These are phyloP conservation scores for Lutjanus campechanus DNA, from an alignment of 2,797 vertebrate species.

Conservation along the genomic window DNA sequence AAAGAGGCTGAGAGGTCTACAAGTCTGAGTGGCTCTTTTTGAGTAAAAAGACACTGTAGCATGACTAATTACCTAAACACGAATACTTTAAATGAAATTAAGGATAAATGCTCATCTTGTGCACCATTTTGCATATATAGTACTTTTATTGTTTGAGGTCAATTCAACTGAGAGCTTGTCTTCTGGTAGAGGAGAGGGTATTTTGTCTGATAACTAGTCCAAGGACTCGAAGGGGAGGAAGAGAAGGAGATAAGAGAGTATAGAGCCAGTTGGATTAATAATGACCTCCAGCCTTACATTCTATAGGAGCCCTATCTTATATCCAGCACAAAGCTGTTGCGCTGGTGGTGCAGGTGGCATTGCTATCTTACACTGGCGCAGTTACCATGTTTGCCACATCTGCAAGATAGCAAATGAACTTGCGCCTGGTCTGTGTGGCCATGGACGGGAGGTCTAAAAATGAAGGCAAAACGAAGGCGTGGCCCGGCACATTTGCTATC, in stretches of 20 bases:
- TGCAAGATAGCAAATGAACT: too few species aligned
- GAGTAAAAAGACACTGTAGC: neutral
- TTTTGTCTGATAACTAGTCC: constrained; percentile 74
- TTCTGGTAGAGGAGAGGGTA: constrained; percentile 57
- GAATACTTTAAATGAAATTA: neutral
- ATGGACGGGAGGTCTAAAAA: too few species aligned
- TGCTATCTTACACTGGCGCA: too few species aligned
- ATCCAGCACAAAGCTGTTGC: too few species aligned
- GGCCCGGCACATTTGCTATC: too few species aligned
- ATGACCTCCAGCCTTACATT: constrained; percentile 49
- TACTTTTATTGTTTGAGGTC: constrained; percentile 21
- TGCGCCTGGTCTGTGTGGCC: too few species aligned
- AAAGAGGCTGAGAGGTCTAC: constrained; percentile 19
- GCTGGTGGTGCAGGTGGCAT: too few species aligned
- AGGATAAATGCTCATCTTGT: neutral
- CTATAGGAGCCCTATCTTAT: too few species aligned
- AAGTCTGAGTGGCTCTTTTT: constrained; percentile 28
- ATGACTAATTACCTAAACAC: constrained; percentile 8
- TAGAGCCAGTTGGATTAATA: constrained; percentile 44
- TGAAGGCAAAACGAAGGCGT: too few species aligned
- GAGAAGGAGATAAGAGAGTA: constrained; percentile 59
- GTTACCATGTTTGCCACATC: too few species aligned
- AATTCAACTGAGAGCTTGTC: constrained; percentile 22
- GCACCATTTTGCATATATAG: neutral
- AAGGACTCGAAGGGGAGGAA: constrained; percentile 72